Evolutionary conservation across 2,797 vertebrate genomes (phyloP).

Genomic region (Eulemur mongoz): DNA sequence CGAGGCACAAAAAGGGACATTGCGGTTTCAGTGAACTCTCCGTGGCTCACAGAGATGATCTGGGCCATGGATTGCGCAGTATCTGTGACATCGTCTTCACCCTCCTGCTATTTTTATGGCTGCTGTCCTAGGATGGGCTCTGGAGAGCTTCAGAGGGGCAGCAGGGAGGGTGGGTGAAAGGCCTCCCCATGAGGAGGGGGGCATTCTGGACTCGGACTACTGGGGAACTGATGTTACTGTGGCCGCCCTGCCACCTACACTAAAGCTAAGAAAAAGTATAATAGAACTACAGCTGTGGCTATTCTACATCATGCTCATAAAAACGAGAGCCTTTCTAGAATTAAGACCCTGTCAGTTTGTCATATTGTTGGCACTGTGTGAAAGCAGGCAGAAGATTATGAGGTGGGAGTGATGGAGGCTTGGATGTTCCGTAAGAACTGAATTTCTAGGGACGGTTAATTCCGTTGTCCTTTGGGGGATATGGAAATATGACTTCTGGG

Average conservation of each 20-base stretch:
- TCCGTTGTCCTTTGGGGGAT: neutral
- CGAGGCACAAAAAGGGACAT: neutral
- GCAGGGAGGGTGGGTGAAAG: neutral
- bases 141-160: neutral
- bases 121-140: neutral
- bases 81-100: neutral
- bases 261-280: neutral
- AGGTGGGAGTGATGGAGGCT: neutral
- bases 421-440: neutral
- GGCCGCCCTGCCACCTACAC: neutral
- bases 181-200: neutral
- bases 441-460: neutral
- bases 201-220: neutral
- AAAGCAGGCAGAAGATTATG: neutral
- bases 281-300: neutral
- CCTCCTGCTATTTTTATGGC: neutral
- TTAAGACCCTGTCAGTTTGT: neutral
- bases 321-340: neutral
- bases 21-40: neutral
- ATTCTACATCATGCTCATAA: neutral
- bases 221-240: neutral
- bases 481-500: neutral
- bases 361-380: neutral
- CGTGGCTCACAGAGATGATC: neutral
- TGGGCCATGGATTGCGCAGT: rapidly evolving